Percentiles rank a stretch among this genome's conserved stretches.
phyloP scores from a whole-genome alignment of 1,140 invertebrate species.

The Drosophila orena region DNA sequence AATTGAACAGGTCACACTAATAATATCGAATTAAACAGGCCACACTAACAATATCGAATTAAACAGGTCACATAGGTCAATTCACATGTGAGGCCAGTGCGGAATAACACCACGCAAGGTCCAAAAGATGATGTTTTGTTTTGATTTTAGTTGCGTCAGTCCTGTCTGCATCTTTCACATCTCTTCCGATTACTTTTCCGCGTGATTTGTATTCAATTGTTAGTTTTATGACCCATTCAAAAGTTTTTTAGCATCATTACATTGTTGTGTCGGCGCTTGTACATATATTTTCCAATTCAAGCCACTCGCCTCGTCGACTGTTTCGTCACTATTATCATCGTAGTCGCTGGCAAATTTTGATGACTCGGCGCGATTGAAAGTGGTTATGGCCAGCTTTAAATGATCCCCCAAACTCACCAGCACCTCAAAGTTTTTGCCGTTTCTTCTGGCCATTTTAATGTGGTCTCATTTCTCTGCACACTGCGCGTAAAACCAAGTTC shows the following conservation, averaged over 20 bases:
- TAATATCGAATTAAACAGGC: too few relatives aligned
- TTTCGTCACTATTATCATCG: constrained; percentile 29
- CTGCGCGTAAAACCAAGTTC: not conserved
- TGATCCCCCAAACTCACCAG: constrained; percentile 1
- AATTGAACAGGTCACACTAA: too few relatives aligned
- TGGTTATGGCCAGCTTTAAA: constrained; percentile 31
- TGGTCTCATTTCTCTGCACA: constrained; percentile 6
- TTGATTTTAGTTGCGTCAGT: constrained; percentile 24
- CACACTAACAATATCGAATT: too few relatives aligned
- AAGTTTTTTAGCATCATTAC: constrained; percentile 23
- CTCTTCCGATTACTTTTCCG: constrained; percentile 29
- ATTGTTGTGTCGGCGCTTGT: constrained; percentile 1
- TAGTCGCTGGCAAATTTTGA: constrained; percentile 38
- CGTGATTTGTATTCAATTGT: constrained; percentile 54
- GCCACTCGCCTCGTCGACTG: constrained; percentile 24
- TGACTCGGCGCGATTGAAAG: constrained; percentile 37
- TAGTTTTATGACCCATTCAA: constrained; percentile 41
- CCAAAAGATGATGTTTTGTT: not conserved
- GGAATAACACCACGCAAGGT: too few relatives aligned
- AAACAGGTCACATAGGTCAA: too few relatives aligned
- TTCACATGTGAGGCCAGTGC: too few relatives aligned
- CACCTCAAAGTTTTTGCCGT: constrained; percentile 11
- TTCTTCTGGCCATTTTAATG: constrained; percentile 34
- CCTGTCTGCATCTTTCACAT: not conserved
- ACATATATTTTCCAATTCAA: not conserved